Evolutionary conservation across 2,113 vertebrate genomes (phyloP).

Genomic region (Psilopsiagon aurifrons): DNA sequence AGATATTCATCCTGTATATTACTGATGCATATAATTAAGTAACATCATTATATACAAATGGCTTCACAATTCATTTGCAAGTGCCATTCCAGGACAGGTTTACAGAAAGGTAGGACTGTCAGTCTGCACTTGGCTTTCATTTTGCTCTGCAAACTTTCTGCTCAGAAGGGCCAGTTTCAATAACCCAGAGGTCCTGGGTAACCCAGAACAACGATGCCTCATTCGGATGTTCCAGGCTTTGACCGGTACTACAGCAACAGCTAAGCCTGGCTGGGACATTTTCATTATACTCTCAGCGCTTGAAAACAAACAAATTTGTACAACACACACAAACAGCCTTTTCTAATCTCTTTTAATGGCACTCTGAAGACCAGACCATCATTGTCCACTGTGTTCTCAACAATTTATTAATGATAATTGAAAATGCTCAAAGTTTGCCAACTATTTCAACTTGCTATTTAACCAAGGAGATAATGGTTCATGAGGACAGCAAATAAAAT

Average conservation of each 20-base stretch:
- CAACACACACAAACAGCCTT: conserved; percentile 36
- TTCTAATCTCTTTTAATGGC: conserved; percentile 63
- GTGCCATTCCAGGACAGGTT: background rate
- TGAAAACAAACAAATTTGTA: conserved; percentile 72
- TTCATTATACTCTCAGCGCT: conserved; percentile 37
- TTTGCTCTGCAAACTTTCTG: background rate
- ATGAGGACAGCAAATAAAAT: background rate
- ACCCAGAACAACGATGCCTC: background rate
- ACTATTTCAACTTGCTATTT: conserved; percentile 31
- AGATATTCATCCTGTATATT: background rate
- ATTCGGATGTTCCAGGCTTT: background rate
- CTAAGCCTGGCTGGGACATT: conserved; percentile 44
- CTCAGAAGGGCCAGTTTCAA: background rate
- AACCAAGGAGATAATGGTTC: conserved; percentile 30
- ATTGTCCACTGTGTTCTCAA: conserved; percentile 49
- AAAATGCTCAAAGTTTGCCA: conserved; percentile 59
- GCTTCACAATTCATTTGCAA: background rate
- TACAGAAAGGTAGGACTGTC: background rate
- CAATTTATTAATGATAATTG: conserved; percentile 64
- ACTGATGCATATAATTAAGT: background rate
- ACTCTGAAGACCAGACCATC: conserved; percentile 38
- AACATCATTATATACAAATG: background rate
- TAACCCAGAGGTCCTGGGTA: background rate
- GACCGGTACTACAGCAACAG: conserved; percentile 48
- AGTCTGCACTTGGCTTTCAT: background rate